Evolutionary conservation across 2,888 invertebrate genomes (phyloP), one percentile per base, ranked within the genome.

Genomic region (Agrochola litura): DNA sequence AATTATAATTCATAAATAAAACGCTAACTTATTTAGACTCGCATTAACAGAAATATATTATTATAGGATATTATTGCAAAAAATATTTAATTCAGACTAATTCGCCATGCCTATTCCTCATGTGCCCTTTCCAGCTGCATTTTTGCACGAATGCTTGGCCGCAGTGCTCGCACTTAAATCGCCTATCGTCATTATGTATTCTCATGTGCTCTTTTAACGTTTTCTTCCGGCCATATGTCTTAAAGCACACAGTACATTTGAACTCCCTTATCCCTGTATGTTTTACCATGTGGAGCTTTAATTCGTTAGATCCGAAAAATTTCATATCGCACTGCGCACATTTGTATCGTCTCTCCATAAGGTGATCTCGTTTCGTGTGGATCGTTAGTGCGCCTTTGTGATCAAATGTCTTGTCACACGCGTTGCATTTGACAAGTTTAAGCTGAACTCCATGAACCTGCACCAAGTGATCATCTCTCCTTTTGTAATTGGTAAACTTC

Each of bases 321-420:
- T 87, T 90, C 83, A 92, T 92, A 2, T 93, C 91, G 69, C 95
- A 95, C 2, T 89, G 77, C 0, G 89, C 77, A 70, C 95, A 96
- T 69, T 91, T 92, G n/a, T 93, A 92, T 0, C 87, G 79, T 22
- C 92, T 88, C 67, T 94, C 94, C 92, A 94, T 89, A 43, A 95
- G 84, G 56, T 95, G 95, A 10, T 93, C 91, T n/a, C 93, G 85
- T 76, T 93, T 93, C 5, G 92, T 92, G 68, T 95, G 95, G 0
- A 91, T 86, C 2, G 90, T 91, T 25, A 94, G 84, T 3, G 92
- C 89, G 4, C 91, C 89, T 72, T 92, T 91, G 61, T 87, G 92
- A 0, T 88, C 87, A 73, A 93, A 95, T 0, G 86, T 87, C 58
- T 92, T 92, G 4, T 93, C 92, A 76, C 95, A 95, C 0, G 93